Conservation (phyloP, 2,888 invertebrate species). For the Venusia cambrica region DNA sequence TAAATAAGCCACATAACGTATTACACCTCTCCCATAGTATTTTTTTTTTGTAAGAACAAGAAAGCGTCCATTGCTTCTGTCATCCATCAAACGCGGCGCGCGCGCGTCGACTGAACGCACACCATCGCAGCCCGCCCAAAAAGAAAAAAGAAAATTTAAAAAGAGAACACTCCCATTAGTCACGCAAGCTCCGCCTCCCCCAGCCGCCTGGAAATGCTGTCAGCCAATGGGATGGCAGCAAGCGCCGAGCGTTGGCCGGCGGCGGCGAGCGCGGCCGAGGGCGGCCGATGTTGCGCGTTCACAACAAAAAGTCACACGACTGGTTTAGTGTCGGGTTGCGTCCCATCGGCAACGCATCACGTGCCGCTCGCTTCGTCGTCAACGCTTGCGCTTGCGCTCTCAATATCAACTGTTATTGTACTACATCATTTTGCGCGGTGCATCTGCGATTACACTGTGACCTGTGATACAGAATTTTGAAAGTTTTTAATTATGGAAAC, state of each 20-base stretch:
- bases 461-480: slow-evolving; percentile 59
- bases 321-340: slow-evolving; percentile 81
- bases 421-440: slow-evolving; percentile 37
- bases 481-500: slow-evolving; percentile 50
- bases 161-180: slow-evolving; percentile 75
- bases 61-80: slow-evolving; percentile 50
- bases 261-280: slow-evolving; percentile 57
- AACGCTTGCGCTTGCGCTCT: slow-evolving; percentile 67
- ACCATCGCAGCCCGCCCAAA: slow-evolving; percentile 73
- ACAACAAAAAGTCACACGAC: slow-evolving; percentile 78
- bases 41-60: slow-evolving; percentile 23
- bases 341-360: slow-evolving; percentile 78
- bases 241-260: slow-evolving; percentile 44
- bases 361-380: slow-evolving; percentile 51
- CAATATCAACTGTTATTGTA: slow-evolving; percentile 62
- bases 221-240: slow-evolving; percentile 45
- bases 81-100: slow-evolving; percentile 71
- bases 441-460: slow-evolving; percentile 42
- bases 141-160: slow-evolving; percentile 78
- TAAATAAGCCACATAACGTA: slow-evolving; percentile 7
- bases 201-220: slow-evolving; percentile 51
- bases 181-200: slow-evolving; percentile 51
- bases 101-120: slow-evolving; percentile 74
- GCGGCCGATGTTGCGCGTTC: slow-evolving; percentile 66
- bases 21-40: slow-evolving; percentile 12